Evolutionary conservation across 1,140 invertebrate species (phyloP).

Genomic region (Drosophila takahashii): DNA sequence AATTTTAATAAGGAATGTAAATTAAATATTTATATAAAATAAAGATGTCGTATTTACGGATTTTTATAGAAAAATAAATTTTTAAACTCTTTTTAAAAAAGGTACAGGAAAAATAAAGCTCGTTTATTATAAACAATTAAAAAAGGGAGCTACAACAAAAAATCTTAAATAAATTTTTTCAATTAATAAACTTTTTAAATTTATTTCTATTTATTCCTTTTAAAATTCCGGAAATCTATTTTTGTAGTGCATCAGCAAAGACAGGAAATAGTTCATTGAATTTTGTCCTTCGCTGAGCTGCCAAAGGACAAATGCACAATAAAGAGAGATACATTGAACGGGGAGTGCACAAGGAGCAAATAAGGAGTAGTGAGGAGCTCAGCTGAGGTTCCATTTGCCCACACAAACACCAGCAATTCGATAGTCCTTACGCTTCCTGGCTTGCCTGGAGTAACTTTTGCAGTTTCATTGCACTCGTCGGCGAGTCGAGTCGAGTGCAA

Average conservation of each 20-base stretch:
- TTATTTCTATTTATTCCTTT: no score
- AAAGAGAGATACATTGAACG: constrained; percentile 47
- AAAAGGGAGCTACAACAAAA: no score
- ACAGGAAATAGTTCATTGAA: constrained; percentile 63
- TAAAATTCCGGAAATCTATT: constrained; percentile 14
- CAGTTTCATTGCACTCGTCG: constrained; percentile 60
- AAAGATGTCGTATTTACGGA: no score
- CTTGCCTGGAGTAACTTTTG: constrained; percentile 51
- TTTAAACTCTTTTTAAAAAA: no score
- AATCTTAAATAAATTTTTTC: no score
- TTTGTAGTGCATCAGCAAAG: constrained; percentile 14
- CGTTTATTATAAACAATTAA: no score
- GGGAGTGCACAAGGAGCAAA: constrained; percentile 1
- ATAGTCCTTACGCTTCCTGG: constrained; percentile 62
- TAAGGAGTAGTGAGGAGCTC: background rate
- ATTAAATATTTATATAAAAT: no score
- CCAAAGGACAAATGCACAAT: constrained; percentile 83
- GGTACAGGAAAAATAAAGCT: no score
- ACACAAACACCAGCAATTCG: constrained; percentile 37
- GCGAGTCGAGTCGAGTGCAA: constrained; percentile 33
- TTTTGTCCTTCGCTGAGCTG: constrained; percentile 70
- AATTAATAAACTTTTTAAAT: no score
- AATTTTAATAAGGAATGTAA: no score
- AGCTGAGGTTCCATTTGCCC: constrained; percentile 12
- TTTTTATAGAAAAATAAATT: no score